phyloP scores from a whole-genome alignment of 2,888 invertebrate genomes.

The Patella pellucida region DNA sequence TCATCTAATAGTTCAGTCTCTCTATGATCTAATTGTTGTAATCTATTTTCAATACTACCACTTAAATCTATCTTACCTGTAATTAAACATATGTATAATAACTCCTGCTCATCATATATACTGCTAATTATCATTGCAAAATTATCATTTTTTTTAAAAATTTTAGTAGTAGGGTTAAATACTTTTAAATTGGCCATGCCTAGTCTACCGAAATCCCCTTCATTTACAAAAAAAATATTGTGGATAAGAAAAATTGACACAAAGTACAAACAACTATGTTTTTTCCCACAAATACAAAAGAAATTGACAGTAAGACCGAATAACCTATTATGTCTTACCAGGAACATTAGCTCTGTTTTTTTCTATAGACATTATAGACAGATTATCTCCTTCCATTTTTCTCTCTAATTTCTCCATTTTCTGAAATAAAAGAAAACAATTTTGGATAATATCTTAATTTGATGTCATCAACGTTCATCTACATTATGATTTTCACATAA shows the following conservation, averaged over 20 bases:
- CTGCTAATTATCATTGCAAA: constrained; percentile 1
- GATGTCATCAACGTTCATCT: no score
- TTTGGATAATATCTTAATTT: no score
- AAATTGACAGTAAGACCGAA: no score
- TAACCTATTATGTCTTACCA: constrained; percentile 30
- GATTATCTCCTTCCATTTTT: constrained; percentile 41
- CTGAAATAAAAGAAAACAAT: constrained; percentile 31
- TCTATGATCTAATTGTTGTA: constrained; percentile 66
- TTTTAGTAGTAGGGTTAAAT: background rate
- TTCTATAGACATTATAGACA: constrained; percentile 56
- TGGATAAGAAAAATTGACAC: no score
- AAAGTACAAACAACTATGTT: no score
- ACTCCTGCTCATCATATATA: background rate
- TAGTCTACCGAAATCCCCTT: no score
- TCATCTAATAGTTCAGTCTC: constrained; percentile 68
- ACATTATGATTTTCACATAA: no score
- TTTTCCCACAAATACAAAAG: no score
- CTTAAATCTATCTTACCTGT: constrained; percentile 65
- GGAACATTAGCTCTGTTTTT: constrained; percentile 38
- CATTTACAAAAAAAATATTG: no score
- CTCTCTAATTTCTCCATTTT: constrained; percentile 50
- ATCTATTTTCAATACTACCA: constrained; percentile 61
- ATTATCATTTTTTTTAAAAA: background rate
- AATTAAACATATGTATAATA: constrained; percentile 12
- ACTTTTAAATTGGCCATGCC: no score